Percentiles rank a stretch among this genome's conserved stretches.
Conservation (phyloP, 1,140 invertebrate species). For the Brachionus rubens region DNA sequence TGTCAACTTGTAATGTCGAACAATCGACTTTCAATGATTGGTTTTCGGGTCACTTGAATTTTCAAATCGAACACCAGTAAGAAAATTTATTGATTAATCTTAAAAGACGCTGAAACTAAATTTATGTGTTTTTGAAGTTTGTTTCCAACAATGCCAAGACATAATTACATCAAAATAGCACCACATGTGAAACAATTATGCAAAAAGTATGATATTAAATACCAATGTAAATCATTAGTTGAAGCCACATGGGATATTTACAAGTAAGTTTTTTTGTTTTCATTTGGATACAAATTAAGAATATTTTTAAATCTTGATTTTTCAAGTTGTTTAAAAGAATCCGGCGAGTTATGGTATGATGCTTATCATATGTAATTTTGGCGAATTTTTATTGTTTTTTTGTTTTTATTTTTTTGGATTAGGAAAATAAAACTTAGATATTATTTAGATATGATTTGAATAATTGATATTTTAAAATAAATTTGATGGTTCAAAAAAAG, state of each 20-base stretch:
- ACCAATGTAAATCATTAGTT: conserved; percentile 48
- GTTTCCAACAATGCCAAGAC: conserved; percentile 52
- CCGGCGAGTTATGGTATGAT: conserved; percentile 58
- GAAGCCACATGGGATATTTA: conserved; percentile 49
- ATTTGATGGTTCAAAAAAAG: too few relatives aligned
- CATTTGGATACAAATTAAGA: background rate
- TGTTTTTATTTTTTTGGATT: background rate
- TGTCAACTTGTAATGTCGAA: conserved; percentile 50
- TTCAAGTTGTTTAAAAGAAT: conserved; percentile 53
- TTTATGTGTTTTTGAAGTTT: conserved; percentile 47
- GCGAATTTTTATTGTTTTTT: too few relatives aligned
- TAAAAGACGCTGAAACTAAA: background rate
- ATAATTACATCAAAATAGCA: conserved; percentile 49
- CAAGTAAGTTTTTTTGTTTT: conserved; percentile 7
- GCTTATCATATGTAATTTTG: conserved; percentile 48
- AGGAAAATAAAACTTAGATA: background rate
- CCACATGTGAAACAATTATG: conserved; percentile 49
- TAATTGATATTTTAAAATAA: too few relatives aligned
- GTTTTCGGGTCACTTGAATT: conserved; percentile 54
- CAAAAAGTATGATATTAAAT: conserved; percentile 48
- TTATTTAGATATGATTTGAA: too few relatives aligned
- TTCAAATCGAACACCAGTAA: conserved; percentile 52
- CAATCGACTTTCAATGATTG: conserved; percentile 52
- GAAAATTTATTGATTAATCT: too few relatives aligned
- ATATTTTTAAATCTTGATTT: background rate